phyloP scores from a whole-genome alignment of 2,113 vertebrate genomes.

The Pterophyllum scalare region DNA sequence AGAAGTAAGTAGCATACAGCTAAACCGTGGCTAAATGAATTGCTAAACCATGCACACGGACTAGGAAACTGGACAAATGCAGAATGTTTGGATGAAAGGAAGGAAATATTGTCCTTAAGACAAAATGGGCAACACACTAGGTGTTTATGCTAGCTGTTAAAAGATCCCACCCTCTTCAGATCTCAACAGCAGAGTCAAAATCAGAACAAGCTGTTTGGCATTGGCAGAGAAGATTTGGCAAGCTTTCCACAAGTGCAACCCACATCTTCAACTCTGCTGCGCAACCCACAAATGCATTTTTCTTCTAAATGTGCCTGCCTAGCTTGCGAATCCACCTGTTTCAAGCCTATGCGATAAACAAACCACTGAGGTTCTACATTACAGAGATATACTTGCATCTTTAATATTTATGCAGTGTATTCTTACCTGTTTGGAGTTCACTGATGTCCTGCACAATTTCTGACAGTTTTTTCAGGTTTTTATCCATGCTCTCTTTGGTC shows the following conservation, averaged over 20 bases:
- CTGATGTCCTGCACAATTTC: constrained; percentile 78
- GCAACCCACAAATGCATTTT: too few relatives aligned
- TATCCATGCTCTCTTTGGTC: constrained; percentile 81
- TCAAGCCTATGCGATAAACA: too few relatives aligned
- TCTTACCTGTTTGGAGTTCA: constrained; percentile 84
- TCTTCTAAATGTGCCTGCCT: too few relatives aligned
- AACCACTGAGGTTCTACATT: too few relatives aligned
- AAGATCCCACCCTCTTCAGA: background rate
- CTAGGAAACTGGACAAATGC: background rate
- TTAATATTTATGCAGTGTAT: too few relatives aligned
- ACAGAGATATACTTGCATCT: too few relatives aligned
- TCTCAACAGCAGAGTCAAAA: too few relatives aligned
- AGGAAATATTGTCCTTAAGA: background rate
- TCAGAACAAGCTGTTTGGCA: too few relatives aligned
- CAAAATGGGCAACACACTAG: background rate
- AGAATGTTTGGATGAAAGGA: background rate
- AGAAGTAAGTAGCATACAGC: background rate
- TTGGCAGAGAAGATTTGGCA: too few relatives aligned
- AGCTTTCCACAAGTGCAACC: too few relatives aligned
- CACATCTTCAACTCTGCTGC: too few relatives aligned
- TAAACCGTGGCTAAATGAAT: background rate
- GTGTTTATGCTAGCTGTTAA: background rate
- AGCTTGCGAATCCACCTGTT: too few relatives aligned
- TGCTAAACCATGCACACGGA: background rate
- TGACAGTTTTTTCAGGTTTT: constrained; percentile 77